phyloP scores from a whole-genome alignment of 2,113 vertebrate genomes.

The Sylvia atricapilla region DNA sequence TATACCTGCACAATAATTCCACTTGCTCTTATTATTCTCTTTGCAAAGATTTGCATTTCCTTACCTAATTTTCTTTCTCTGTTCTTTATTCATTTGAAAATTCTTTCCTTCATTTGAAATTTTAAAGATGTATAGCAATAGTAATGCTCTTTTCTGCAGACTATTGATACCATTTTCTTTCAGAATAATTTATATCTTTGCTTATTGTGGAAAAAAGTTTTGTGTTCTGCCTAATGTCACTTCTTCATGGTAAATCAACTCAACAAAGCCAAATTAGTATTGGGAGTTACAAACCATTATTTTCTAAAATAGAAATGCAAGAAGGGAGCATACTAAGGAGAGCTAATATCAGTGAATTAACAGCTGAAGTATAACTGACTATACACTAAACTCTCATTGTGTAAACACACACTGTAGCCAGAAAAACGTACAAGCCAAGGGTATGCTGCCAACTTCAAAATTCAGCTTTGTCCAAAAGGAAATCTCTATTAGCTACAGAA shows the following conservation, averaged over 20 bases:
- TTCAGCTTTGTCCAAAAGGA: neutral
- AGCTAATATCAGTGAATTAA: neutral
- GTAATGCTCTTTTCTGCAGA: neutral
- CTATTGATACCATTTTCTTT: neutral
- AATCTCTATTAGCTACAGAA: neutral
- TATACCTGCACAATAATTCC: neutral
- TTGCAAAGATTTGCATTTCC: neutral
- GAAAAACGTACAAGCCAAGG: neutral
- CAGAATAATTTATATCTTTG: neutral
- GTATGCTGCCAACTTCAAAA: neutral
- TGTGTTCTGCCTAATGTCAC: neutral
- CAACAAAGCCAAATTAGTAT: neutral
- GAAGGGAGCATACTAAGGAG: neutral
- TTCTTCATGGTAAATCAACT: neutral
- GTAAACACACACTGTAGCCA: neutral
- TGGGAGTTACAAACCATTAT: neutral
- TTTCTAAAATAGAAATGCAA: neutral
- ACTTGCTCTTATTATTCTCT: neutral
- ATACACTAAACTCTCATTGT: neutral
- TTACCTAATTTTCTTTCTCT: neutral
- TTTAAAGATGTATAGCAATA: neutral
- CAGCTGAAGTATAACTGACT: neutral
- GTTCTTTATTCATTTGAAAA: neutral
- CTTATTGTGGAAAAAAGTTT: neutral
- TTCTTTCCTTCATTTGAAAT: neutral